These are phyloP conservation scores for Marronus borbonicus DNA, from an alignment of 2,888 invertebrate genomes.

Conservation along the genomic window DNA sequence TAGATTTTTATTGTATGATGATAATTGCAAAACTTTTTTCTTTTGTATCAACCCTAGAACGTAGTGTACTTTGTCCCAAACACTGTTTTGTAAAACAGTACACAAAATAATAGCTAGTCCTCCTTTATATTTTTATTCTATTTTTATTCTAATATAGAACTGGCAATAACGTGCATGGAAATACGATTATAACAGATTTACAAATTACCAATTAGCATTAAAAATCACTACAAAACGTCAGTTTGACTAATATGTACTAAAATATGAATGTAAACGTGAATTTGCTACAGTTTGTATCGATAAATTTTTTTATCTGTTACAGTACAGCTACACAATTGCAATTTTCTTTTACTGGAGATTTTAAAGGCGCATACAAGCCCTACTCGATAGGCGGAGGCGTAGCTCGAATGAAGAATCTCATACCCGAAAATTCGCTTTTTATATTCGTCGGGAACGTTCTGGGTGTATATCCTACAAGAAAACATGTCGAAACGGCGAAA, in stretches of 20 bases:
- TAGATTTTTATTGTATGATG: too few species aligned
- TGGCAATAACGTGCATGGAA: too few species aligned
- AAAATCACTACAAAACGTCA: background rate
- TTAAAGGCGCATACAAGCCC: constrained; percentile 9
- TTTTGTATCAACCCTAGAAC: too few species aligned
- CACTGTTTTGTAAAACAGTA: too few species aligned
- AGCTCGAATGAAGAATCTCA: background rate
- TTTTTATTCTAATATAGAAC: too few species aligned
- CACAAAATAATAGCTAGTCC: too few species aligned
- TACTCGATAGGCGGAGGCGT: constrained; percentile 15
- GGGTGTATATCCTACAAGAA: background rate
- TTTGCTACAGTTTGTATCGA: background rate
- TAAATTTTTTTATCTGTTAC: background rate
- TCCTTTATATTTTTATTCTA: too few species aligned
- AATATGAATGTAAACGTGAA: background rate
- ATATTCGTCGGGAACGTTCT: constrained; percentile 26
- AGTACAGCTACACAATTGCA: background rate
- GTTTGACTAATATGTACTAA: background rate
- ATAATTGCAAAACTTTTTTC: too few species aligned
- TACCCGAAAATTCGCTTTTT: constrained; percentile 2
- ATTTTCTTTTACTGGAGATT: constrained; percentile 26
- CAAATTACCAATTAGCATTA: too few species aligned
- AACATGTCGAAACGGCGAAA: background rate
- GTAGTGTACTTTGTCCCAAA: too few species aligned
- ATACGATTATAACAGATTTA: too few species aligned